These are phyloP conservation scores for Andrena trimmerana DNA, from an alignment of 2,888 invertebrate genomes.

Conservation along the genomic window DNA sequence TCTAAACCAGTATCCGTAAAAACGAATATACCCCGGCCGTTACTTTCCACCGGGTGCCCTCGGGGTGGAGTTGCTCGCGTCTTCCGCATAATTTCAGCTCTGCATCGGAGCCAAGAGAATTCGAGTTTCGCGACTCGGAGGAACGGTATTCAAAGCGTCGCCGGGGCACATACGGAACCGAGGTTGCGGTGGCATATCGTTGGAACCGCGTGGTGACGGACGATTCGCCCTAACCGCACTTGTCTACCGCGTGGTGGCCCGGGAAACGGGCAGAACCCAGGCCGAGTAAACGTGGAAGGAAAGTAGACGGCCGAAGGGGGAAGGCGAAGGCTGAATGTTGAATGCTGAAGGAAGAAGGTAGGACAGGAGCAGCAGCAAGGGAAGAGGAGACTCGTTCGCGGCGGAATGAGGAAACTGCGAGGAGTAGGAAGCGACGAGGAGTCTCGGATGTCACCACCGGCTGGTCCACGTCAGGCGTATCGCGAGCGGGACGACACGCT, in stretches of 20 bases:
- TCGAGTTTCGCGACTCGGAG: background rate
- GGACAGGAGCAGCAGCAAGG: background rate
- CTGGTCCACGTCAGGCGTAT: constrained; percentile 76
- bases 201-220: constrained; percentile 34
- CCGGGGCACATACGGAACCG: background rate
- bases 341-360: background rate
- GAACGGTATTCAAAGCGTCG: background rate
- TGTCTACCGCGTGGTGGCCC: background rate
- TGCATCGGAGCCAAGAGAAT: constrained; percentile 6
- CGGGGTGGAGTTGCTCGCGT: background rate
- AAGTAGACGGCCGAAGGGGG: constrained; percentile 10
- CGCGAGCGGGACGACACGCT: constrained; percentile 78
- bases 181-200: constrained; percentile 22
- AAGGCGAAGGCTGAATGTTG: background rate
- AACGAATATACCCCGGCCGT: constrained; percentile 11
- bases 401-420: constrained; percentile 76
- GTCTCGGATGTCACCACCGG: constrained; percentile 76
- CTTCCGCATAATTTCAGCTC: background rate
- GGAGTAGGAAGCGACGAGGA: constrained; percentile 68
- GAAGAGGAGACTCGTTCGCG: constrained; percentile 38
- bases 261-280: constrained; percentile 15
- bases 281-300: background rate
- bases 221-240: constrained; percentile 31
- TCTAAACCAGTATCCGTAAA: constrained; percentile 1
- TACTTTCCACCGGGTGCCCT: background rate